Percentiles rank a stretch among this genome's conserved stretches.
Evolutionary conservation across 2,888 invertebrate species (phyloP).

Genomic region (Meandrusa payeni): DNA sequence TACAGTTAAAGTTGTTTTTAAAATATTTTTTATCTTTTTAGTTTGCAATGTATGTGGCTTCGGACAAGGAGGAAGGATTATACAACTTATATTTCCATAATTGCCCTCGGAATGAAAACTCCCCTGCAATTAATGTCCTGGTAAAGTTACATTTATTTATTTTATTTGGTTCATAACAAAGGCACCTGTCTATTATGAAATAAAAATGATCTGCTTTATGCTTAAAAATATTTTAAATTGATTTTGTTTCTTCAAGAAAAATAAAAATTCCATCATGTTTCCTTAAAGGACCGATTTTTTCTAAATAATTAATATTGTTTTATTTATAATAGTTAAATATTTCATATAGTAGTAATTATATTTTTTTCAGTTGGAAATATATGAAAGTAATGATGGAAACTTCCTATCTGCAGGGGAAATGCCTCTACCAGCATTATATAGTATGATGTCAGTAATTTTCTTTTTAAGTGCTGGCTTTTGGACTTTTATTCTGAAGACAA

Average conservation of each 20-base stretch:
- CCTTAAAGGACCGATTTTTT: no score
- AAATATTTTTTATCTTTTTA: constrained; percentile 42
- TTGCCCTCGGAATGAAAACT: constrained; percentile 84
- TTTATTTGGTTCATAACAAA: background rate
- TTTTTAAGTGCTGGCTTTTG: constrained; percentile 94
- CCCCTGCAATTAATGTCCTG: constrained; percentile 84
- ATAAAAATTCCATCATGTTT: no score
- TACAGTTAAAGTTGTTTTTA: no score
- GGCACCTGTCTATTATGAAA: constrained; percentile 1
- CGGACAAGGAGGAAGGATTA: constrained; percentile 91
- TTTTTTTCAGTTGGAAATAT: constrained; percentile 87
- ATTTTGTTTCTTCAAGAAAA: no score
- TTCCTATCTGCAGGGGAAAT: constrained; percentile 98
- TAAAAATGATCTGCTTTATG: no score
- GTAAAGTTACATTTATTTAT: constrained; percentile 68
- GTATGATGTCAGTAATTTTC: constrained; percentile 94
- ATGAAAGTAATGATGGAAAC: constrained; percentile 91
- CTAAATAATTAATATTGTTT: no score
- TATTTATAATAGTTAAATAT: no score
- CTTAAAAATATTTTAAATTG: no score
- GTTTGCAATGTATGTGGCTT: constrained; percentile 90
- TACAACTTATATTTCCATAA: constrained; percentile 98
- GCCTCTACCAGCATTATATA: constrained; percentile 95
- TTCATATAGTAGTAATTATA: no score
- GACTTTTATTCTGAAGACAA: constrained; percentile 92